Evolutionary conservation across 2,888 invertebrate genomes (phyloP), one percentile per base, ranked within the genome.

Genomic region (Diabrotica balteata): DNA sequence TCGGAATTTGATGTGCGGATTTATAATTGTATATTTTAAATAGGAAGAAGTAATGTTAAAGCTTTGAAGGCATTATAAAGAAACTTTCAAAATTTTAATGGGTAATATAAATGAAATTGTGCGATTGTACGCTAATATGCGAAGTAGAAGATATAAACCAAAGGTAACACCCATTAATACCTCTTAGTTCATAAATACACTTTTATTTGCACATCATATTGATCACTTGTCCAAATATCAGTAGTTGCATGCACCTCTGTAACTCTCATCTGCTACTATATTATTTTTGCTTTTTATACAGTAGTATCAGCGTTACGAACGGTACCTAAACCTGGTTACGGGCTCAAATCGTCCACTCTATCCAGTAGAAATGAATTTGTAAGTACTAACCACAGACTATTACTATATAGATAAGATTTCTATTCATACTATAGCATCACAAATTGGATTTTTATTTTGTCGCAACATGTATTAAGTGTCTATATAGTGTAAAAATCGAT

Each of bases 321-420:
- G 87, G 90, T 90, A 80, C 91, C 92, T 79, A 92, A 91, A 84
- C 92, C 93, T 78, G 94, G 93, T 83, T 92, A 90, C 85, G 89
- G 90, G 84, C 87, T 89, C 84, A 91, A 91, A 86, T 88, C 90
- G 78, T 88, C 89, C 82, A 93, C 93, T 79, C 89, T 93, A 85
- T 93, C 92, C 77, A 88, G 90, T 79, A 80, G 83, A 78, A 84
- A 84, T 73, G 82, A 82, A 79, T 82, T 81, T 76, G 82, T 82
- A 80, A 84, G 82, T 83, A 81, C 71, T 69, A 66, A 62, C 63
- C 57, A 49, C n/a, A 50, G 49, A 43, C 32, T 11, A 49, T 50
- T 50, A 32, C 32, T 17, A 22, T 53, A 8, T 8, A 32, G 32
- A 32, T 32, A 32, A 53, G 46, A 42, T 53, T 53, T 53, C 53